phyloP scores from a whole-genome alignment of 2,888 invertebrate species.

The Chaitophorus viminalis region DNA sequence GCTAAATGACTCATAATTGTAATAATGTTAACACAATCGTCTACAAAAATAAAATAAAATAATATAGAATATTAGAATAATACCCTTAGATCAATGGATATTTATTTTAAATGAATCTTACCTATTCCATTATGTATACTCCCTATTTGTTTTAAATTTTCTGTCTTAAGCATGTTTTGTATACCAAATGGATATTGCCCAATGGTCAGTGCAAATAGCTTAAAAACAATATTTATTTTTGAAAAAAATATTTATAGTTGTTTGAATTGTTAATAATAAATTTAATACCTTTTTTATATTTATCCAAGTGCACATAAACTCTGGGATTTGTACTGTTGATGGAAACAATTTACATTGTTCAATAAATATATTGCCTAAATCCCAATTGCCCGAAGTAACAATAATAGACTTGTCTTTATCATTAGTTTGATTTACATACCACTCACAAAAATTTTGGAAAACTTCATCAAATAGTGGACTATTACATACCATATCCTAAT shows the following conservation, averaged over 20 bases:
- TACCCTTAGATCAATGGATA: neutral
- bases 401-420: conserved; percentile 25
- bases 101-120: conserved; percentile 12
- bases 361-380: conserved; percentile 23
- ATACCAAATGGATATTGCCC: conserved; percentile 53
- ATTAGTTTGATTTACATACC: conserved; percentile 3
- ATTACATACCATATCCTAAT: conserved; percentile 21
- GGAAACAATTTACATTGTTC: conserved; percentile 49
- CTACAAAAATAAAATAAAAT: conserved; percentile 38
- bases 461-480: conserved; percentile 47
- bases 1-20: conserved; percentile 49
- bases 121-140: conserved; percentile 47
- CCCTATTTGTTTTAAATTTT: conserved; percentile 51
- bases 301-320: conserved; percentile 48
- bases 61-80: neutral
- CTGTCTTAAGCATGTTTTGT: conserved; percentile 29
- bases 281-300: conserved; percentile 52
- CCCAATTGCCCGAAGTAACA: conserved; percentile 52
- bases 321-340: conserved; percentile 20
- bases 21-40: conserved; percentile 51
- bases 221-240: neutral
- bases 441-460: conserved; percentile 31
- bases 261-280: neutral
- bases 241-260: neutral
- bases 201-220: conserved; percentile 45